These are phyloP conservation scores for Allochrocebus solatus DNA, from an alignment of 2,797 vertebrate genomes.

Conservation along the genomic window DNA sequence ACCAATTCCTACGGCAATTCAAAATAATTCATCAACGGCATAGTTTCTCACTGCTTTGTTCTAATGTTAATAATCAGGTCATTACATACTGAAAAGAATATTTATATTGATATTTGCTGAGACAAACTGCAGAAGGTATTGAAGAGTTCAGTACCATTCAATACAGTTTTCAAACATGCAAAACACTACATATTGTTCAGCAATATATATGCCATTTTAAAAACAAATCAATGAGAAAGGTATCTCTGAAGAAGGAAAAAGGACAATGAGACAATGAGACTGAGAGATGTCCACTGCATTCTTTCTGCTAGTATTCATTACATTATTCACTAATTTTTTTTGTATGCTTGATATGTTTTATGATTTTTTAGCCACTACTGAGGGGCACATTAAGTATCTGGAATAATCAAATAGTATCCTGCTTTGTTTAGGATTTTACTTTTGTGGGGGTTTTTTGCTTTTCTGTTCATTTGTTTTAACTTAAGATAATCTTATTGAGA, in stretches of 20 bases:
- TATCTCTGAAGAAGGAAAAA: background rate
- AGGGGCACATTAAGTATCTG: background rate
- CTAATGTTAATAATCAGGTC: background rate
- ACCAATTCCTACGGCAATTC: background rate
- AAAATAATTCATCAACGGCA: background rate
- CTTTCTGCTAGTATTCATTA: background rate
- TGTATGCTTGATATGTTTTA: background rate
- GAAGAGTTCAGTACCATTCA: background rate
- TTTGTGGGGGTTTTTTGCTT: background rate
- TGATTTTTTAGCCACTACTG: background rate
- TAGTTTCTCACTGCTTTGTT: background rate
- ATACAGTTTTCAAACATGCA: background rate
- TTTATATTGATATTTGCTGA: background rate
- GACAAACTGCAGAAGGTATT: background rate
- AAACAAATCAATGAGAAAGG: background rate
- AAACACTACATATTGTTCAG: background rate
- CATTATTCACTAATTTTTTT: background rate
- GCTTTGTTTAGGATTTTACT: background rate
- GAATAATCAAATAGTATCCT: background rate
- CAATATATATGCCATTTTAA: background rate
- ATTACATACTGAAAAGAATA: background rate
- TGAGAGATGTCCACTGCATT: background rate
- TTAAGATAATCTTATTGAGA: background rate
- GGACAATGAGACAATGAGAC: background rate
- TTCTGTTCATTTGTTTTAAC: background rate